Percentiles rank a stretch among this genome's conserved stretches.
phyloP scores from a whole-genome alignment of 2,113 vertebrate genomes.

The Myotis yumanensis region DNA sequence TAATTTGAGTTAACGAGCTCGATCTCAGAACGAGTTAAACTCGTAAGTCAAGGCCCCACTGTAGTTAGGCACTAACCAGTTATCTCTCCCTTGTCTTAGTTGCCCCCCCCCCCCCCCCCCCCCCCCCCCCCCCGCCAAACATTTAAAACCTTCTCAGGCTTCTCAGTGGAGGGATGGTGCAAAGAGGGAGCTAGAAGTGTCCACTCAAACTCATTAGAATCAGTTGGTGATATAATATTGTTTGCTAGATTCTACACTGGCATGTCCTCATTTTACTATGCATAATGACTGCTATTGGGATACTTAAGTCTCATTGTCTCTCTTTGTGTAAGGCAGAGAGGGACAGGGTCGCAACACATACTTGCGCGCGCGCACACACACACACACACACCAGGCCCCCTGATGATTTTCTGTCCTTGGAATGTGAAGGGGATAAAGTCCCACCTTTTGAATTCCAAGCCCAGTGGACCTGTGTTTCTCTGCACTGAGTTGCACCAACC shows the following conservation, averaged over 20 bases:
- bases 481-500: neutral
- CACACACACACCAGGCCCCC: neutral
- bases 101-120: neutral
- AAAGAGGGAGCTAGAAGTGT: neutral
- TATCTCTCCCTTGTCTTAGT: neutral
- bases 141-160: neutral
- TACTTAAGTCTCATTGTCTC: conserved; percentile 3
- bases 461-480: neutral
- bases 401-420: neutral
- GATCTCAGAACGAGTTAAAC: no score
- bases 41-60: no score
- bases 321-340: neutral
- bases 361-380: accelerated
- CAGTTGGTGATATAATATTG: neutral
- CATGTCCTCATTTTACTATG: conserved; percentile 1
- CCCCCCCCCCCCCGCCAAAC: neutral
- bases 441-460: neutral
- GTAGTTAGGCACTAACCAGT: neutral
- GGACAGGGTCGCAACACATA: neutral
- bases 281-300: neutral
- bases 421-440: neutral
- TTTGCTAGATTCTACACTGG: neutral
- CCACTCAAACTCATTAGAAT: neutral
- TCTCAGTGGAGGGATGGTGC: neutral
- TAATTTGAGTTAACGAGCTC: no score